A percentile compares a stretch with the other conserved stretches of the same genome.
Conservation (phyloP, 2,888 invertebrate genomes). For the Ceriagrion tenellum region DNA sequence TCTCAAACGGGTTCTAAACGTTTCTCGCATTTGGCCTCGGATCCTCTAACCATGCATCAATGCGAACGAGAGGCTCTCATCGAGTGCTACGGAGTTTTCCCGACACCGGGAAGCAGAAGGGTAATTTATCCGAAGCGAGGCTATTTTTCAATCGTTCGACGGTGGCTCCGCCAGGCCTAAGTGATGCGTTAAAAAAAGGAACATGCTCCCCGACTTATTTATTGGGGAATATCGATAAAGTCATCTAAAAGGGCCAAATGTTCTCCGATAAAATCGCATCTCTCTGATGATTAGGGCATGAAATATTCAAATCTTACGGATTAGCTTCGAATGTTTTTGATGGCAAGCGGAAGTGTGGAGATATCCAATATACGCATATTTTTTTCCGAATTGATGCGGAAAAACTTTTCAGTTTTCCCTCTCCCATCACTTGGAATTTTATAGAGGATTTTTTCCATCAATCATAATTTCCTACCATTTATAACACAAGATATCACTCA, state of each 20-base stretch:
- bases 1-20: too few relatives aligned
- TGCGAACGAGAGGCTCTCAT: too few relatives aligned
- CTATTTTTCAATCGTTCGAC: too few relatives aligned
- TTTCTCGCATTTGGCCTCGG: too few relatives aligned
- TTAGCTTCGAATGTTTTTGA: neutral
- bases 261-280: neutral
- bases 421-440: neutral
- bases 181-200: neutral
- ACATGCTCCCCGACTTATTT: neutral
- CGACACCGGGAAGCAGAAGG: too few relatives aligned
- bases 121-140: too few relatives aligned
- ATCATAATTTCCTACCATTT: neutral
- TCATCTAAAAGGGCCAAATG: neutral
- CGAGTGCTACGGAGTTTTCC: too few relatives aligned
- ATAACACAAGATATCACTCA: neutral
- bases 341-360: neutral
- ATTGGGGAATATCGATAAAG: neutral
- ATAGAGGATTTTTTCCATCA: neutral
- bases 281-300: neutral
- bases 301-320: neutral
- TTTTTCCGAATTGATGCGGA: neutral
- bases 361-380: neutral
- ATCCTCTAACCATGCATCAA: too few relatives aligned
- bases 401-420: neutral
- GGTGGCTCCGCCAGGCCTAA: neutral